Evolutionary conservation across 2,797 vertebrate species (phyloP).

Genomic region (Aldrovandia affinis): DNA sequence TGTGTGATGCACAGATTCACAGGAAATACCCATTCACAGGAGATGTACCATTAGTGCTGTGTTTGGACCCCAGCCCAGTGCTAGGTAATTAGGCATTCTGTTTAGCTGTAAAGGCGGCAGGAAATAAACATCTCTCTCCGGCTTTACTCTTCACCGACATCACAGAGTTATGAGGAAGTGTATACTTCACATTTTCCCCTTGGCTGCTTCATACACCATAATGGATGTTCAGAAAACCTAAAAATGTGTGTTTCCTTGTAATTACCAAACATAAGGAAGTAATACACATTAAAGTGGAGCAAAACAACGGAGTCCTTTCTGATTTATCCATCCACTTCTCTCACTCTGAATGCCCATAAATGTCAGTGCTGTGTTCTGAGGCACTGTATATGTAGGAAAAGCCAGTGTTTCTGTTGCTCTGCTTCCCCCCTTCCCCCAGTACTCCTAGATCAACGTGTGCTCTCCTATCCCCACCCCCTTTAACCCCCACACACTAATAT

Average conservation of each 20-base stretch:
- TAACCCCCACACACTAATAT: conserved; percentile 13
- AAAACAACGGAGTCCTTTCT: background rate
- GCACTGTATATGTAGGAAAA: conserved; percentile 10
- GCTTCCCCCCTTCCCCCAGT: background rate
- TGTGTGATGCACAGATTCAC: conserved; percentile 21
- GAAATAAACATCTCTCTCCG: conserved; percentile 39
- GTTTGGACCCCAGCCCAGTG: conserved; percentile 32
- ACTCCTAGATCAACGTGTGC: background rate
- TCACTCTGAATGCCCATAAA: conserved; percentile 11
- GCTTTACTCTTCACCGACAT: background rate
- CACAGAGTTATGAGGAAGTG: conserved; percentile 31
- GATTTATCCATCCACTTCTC: conserved; percentile 12
- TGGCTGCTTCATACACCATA: background rate
- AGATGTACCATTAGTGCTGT: conserved; percentile 37
- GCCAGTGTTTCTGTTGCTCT: background rate
- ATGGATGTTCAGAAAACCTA: conserved; percentile 10
- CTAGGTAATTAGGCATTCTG: conserved; percentile 46
- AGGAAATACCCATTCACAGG: conserved; percentile 14
- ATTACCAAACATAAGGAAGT: background rate
- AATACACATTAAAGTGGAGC: background rate
- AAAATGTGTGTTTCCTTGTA: background rate
- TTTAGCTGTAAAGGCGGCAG: conserved; percentile 24
- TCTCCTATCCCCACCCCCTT: background rate
- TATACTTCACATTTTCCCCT: conserved; percentile 9
- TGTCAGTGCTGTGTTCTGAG: background rate